Conservation (phyloP, 2,113 vertebrate species). For the Electrona antarctica region DNA sequence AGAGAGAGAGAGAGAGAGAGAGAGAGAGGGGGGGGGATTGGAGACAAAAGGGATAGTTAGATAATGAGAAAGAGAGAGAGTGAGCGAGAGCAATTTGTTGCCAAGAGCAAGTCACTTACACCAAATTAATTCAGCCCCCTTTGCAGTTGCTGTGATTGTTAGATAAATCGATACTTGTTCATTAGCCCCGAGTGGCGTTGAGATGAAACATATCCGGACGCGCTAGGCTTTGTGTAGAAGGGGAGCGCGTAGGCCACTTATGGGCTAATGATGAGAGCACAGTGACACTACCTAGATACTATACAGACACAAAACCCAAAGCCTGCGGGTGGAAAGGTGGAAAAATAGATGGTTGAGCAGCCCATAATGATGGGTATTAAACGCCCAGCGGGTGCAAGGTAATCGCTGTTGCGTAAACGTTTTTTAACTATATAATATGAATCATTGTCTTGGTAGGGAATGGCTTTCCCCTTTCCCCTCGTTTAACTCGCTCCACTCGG, state of each 20-base stretch:
- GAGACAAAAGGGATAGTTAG: neutral
- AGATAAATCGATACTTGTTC: constrained; percentile 67
- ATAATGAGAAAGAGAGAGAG: neutral
- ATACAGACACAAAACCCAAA: constrained; percentile 34
- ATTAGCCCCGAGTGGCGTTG: constrained; percentile 58
- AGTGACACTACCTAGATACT: constrained; percentile 40
- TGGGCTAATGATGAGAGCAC: constrained; percentile 51
- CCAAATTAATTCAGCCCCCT: constrained; percentile 63
- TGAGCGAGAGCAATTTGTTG: constrained; percentile 42
- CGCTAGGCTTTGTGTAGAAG: constrained; percentile 30
- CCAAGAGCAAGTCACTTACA: constrained; percentile 59
- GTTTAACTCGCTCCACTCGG: neutral
- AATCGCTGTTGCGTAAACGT: constrained; percentile 40
- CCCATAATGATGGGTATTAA: constrained; percentile 43
- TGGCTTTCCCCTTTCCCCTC: constrained; percentile 19
- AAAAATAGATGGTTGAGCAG: constrained; percentile 39
- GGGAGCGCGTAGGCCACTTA: constrained; percentile 33
- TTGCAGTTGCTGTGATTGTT: constrained; percentile 55
- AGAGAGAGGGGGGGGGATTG: neutral
- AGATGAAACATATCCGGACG: constrained; percentile 48
- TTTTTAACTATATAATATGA: constrained; percentile 8
- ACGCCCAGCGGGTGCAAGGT: constrained; percentile 42
- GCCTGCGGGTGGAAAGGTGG: constrained; percentile 45
- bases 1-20: neutral
- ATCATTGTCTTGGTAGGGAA: constrained; percentile 27